Base-by-base conservation (phyloP, 2,113 vertebrate genomes). In the Scytalopus superciliaris region DNA sequence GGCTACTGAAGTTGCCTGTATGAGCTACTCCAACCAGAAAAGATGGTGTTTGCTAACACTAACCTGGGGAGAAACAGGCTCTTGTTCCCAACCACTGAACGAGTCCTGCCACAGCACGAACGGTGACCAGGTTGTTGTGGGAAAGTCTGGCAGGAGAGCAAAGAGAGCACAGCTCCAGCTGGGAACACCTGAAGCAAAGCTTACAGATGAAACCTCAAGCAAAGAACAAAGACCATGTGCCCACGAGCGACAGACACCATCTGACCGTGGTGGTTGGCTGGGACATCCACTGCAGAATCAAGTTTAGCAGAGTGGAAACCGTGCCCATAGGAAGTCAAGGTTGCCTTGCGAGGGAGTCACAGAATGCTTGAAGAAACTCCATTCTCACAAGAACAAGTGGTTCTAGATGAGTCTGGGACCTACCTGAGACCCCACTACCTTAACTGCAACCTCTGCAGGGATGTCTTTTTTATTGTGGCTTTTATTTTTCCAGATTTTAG, bases 171-270 rank as follows among this genome's bases (percentile, higher is more conserved):
- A 44, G 80, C 85, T 75, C 60, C 88, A 88, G 27, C 87, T 95
- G 77, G 77, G 84, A 96, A 72, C 77, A 94, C 93, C 96, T 39
- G 84, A 76, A 87, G 96, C 64, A 8, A 72, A 93, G 42, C 47
- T 66, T 8, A 4, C 3, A 8, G 31, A 7, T 6, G 40, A 74
- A 75, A 44, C 35, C 42, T 22, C 18, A 5, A 17, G 60, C 0
- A 6, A 82, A 60, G 87, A 93, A 37, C 69, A 85, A 72, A 91
- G 81, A 62, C 78, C 18, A 0, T 5, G 42, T 67, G 84, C 74
- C 87, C 92, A 59, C 13, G 30, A 91, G 95, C 5, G 0, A 72
- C 0, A 93, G 87, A 68, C 92, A 31, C 47, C 47, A 15, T 35
- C 81, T 19, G 80, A 67, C 42, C 84, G n/a, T 0, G 4, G 72